phyloP scores from a whole-genome alignment of 2,888 invertebrate genomes.

The Drosophila silvestris region DNA sequence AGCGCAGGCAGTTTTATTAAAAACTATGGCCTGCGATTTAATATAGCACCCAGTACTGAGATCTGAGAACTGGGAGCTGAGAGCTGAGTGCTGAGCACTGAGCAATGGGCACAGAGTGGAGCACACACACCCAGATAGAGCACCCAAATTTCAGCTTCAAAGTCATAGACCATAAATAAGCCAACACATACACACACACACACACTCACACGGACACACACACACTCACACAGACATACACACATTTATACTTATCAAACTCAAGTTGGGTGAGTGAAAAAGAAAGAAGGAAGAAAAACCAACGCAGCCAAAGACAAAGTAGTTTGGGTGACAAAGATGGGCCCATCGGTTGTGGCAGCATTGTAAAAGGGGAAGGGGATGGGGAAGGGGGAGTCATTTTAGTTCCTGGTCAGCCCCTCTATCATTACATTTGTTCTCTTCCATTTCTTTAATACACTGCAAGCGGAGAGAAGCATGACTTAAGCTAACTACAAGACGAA shows the following conservation, averaged over 20 bases:
- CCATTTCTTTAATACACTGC: conserved; percentile 44
- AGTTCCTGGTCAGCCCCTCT: conserved; percentile 33
- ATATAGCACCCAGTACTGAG: conserved; percentile 57
- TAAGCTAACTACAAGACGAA: background rate
- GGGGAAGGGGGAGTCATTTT: background rate
- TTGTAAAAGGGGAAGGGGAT: background rate
- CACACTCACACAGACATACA: conserved; percentile 25
- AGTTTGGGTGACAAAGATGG: conserved; percentile 52
- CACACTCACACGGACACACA: conserved; percentile 25
- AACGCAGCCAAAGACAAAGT: conserved; percentile 53
- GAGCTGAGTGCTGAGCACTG: conserved; percentile 18
- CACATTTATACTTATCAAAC: conserved; percentile 45
- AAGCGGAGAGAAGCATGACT: background rate
- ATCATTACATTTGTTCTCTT: conserved; percentile 19
- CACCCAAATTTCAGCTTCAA: conserved; percentile 45
- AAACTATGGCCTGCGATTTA: conserved; percentile 77
- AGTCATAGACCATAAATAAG: conserved; percentile 68
- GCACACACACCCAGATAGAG: background rate
- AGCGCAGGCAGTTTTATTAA: conserved; percentile 74
- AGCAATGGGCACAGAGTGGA: background rate
- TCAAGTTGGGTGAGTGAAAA: conserved; percentile 11
- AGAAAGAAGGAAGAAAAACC: conserved; percentile 14
- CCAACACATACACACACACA: conserved; percentile 42
- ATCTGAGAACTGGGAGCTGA: conserved; percentile 4
- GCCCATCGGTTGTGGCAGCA: conserved; percentile 1